A percentile compares a stretch with the other conserved stretches of the same genome.
Evolutionary conservation across 2,888 invertebrate species (phyloP).

Genomic region (Platycnemis pennipes): DNA sequence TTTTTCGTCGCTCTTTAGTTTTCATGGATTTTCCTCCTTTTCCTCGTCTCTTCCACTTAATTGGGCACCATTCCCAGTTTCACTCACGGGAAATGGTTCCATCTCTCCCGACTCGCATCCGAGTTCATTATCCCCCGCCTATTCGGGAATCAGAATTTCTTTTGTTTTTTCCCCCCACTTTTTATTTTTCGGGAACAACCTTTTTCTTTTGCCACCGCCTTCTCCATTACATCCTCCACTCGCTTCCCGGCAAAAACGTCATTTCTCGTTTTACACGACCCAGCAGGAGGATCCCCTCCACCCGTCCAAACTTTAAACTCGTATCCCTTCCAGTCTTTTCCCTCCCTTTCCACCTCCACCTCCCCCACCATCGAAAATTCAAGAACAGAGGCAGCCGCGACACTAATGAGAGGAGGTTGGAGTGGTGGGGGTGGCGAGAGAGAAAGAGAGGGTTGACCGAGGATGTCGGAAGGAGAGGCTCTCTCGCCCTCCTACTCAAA

Average conservation of each 20-base stretch:
- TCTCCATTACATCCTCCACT: not conserved
- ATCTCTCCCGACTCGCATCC: not conserved
- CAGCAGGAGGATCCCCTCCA: too few species aligned
- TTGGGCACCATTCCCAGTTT: not conserved
- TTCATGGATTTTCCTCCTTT: not conserved
- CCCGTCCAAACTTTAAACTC: too few species aligned
- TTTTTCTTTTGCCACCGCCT: not conserved
- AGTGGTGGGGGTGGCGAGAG: not conserved
- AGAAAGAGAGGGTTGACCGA: not conserved
- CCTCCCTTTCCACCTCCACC: not conserved
- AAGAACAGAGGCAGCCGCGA: not conserved
- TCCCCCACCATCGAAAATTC: not conserved
- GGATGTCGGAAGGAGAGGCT: not conserved
- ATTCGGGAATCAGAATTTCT: not conserved
- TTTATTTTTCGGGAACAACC: not conserved
- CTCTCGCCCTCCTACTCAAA: not conserved
- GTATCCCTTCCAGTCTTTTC: not conserved
- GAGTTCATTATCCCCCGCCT: conserved; percentile 8
- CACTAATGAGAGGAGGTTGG: not conserved
- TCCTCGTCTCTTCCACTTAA: not conserved
- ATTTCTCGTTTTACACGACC: not conserved
- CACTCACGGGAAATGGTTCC: not conserved
- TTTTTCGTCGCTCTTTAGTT: not conserved
- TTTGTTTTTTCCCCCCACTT: too few species aligned
- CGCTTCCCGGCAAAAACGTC: not conserved